Conservation (phyloP, 2,113 vertebrate genomes). For the Pluvianellus socialis region DNA sequence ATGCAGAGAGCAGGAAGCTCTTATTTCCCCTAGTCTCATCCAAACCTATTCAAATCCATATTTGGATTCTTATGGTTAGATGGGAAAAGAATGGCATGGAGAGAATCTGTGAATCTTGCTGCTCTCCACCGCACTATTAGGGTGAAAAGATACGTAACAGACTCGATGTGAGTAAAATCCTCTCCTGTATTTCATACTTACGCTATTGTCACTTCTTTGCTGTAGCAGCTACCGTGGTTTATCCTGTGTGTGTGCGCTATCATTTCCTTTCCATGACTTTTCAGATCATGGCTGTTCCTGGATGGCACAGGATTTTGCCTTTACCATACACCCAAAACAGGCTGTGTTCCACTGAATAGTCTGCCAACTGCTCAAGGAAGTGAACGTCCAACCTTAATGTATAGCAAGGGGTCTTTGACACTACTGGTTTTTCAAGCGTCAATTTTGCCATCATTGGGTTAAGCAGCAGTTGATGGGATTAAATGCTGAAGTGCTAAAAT, state of each 20-base stretch:
- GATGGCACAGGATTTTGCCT: background rate
- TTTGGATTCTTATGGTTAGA: background rate
- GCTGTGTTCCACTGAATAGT: background rate
- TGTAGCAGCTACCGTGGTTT: background rate
- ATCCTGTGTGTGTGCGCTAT: background rate
- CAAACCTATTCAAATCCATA: background rate
- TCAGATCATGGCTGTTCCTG: background rate
- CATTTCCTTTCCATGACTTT: background rate
- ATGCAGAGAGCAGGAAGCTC: background rate
- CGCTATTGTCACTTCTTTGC: background rate
- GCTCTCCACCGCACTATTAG: background rate
- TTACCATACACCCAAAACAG: background rate
- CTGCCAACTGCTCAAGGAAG: background rate
- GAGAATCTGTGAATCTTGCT: background rate
- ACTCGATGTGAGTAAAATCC: background rate
- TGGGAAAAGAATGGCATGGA: background rate
- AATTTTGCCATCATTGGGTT: background rate
- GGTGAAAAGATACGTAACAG: background rate
- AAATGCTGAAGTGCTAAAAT: background rate
- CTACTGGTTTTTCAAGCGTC: background rate
- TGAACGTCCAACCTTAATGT: background rate
- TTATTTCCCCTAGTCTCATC: background rate
- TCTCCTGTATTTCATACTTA: background rate
- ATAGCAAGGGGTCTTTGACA: background rate
- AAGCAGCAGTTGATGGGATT: background rate